Evolutionary conservation across 2,888 invertebrate genomes (phyloP).

Genomic region (Exocentrus adspersus): DNA sequence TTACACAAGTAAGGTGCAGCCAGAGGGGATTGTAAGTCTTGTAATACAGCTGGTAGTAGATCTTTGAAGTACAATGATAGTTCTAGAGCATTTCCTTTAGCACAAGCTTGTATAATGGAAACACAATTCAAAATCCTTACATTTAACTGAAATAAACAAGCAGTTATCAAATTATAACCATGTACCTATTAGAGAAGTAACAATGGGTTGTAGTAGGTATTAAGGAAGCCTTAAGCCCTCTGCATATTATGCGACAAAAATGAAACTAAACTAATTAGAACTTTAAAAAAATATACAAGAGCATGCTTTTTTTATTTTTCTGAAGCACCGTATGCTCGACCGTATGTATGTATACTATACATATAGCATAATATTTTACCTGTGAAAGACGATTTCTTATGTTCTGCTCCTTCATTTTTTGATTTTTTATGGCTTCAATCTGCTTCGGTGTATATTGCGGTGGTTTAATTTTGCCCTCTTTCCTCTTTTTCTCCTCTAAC

Average conservation of each 20-base stretch:
- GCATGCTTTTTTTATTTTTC: too few species aligned
- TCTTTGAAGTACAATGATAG: slow-evolving; percentile 68
- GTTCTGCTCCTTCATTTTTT: slow-evolving; percentile 84
- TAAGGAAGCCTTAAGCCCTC: too few species aligned
- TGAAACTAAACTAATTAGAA: not conserved
- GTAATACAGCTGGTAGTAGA: slow-evolving; percentile 69
- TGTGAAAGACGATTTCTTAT: slow-evolving; percentile 76
- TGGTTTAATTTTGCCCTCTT: slow-evolving; percentile 81
- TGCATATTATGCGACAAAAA: not conserved
- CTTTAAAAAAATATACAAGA: too few species aligned
- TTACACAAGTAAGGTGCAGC: slow-evolving; percentile 76
- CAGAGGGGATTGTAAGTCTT: slow-evolving; percentile 78
- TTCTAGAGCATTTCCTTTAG: slow-evolving; percentile 66
- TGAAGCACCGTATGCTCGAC: too few species aligned
- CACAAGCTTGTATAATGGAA: slow-evolving; percentile 66
- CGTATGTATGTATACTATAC: too few species aligned
- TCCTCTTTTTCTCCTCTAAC: slow-evolving; percentile 86
- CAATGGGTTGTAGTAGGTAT: too few species aligned
- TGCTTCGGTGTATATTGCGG: slow-evolving; percentile 86
- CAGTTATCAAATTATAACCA: too few species aligned
- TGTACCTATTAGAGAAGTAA: too few species aligned
- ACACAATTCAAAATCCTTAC: slow-evolving; percentile 62
- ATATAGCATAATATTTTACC: slow-evolving; percentile 66
- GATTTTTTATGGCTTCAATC: slow-evolving; percentile 87
- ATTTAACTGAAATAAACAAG: slow-evolving; percentile 58